Evolutionary conservation across 2,113 vertebrate genomes (phyloP), one percentile per base, ranked within the genome.

Genomic region (Misgurnus mizolepis): DNA sequence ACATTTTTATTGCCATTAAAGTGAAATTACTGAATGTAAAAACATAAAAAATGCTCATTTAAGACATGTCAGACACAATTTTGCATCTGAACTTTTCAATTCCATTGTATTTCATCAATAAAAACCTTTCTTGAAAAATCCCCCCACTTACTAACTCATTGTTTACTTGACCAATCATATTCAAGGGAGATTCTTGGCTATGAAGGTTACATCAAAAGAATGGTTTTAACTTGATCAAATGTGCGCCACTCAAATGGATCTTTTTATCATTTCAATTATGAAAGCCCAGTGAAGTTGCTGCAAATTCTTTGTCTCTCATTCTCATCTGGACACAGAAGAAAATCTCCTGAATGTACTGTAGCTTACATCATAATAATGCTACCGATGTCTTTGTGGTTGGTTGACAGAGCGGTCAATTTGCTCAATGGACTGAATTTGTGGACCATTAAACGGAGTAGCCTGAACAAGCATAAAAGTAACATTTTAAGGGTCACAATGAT

Each of bases 381-480:
- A 10, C 12, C 6, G 17, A 7, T 3, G 39, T 80, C 64, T 83
- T 78, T 78, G 58, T 80, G 79, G 45, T 43, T 69, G 66, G 55
- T 65, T 49, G 22, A 65, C 55, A 74, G 64, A 83, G 40, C 71
- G 77, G 50, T 67, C 61, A 66, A 56, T 70, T 85, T 83, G 78
- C 69, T 83, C 65, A 81, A 78, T 69, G 55, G 58, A 75, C 45
- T 77, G 10, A 60, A 76, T 78, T 85, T 72, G 75, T 60, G 78
- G 74, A 66, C 62, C 78, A 66, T 83, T 85, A 68, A 70, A 74
- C 69, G 50, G 67, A 73, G 55, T 78, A 73, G 80, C 84, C 80
- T 41, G 69, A 68, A 62, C 47, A 50, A 64, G 4, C 77, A 61
- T 14, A 79, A 76, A 65, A 67, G 67, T 75, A 34, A 61, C 65